Evolutionary conservation across 2,113 vertebrate species (phyloP).

Genomic region (Empidonax alnorum): DNA sequence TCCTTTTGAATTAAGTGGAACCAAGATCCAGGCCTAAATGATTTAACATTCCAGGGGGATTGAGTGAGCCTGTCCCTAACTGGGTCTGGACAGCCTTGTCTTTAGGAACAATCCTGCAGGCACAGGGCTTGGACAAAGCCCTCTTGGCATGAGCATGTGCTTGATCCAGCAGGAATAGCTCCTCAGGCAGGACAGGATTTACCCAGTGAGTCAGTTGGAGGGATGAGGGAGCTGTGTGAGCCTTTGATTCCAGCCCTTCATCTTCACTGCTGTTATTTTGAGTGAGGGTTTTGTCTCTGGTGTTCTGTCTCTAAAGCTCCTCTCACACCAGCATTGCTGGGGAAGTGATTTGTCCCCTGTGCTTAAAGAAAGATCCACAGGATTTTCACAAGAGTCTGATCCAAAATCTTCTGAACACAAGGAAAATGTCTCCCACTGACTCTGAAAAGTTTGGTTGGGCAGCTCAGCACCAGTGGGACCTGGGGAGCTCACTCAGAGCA

Average conservation of each 20-base stretch:
- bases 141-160: background rate
- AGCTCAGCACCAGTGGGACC: background rate
- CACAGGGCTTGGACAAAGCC: background rate
- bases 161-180: background rate
- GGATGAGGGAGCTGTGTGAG: background rate
- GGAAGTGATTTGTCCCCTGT: background rate
- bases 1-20: slow-evolving; percentile 7
- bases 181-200: background rate
- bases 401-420: background rate
- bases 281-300: background rate
- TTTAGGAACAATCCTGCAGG: background rate
- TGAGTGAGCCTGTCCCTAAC: background rate
- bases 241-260: background rate
- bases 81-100: background rate
- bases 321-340: background rate
- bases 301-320: background rate
- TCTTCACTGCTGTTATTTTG: background rate
- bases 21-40: background rate
- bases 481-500: background rate
- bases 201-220: background rate
- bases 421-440: background rate
- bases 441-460: background rate
- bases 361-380: background rate
- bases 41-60: background rate
- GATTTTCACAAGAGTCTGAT: background rate